phyloP scores from a whole-genome alignment of 2,797 vertebrate species.

The Gastrophryne carolinensis region DNA sequence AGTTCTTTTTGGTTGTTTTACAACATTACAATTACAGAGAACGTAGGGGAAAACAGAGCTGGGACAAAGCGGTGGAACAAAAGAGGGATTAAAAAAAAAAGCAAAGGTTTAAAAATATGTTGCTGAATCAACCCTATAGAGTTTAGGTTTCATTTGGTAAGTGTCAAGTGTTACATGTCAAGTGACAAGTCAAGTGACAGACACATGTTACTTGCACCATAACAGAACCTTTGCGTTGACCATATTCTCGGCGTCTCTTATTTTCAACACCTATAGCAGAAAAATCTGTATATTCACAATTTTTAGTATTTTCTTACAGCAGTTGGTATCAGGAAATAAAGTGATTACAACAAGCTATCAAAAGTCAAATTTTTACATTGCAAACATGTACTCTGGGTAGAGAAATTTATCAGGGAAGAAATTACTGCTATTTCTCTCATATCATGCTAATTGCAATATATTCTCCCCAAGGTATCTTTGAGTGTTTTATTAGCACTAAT shows the following conservation, averaged over 20 bases:
- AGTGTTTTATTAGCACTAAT: slow-evolving; percentile 53
- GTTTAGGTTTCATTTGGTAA: not conserved
- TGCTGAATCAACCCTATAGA: too few relatives aligned
- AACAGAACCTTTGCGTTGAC: too few relatives aligned
- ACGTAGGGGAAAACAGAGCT: too few relatives aligned
- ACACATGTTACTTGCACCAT: too few relatives aligned
- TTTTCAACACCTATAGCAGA: not conserved
- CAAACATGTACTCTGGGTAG: slow-evolving; percentile 43
- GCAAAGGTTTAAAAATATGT: too few relatives aligned
- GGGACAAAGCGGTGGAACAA: too few relatives aligned
- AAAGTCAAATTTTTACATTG: slow-evolving; percentile 41
- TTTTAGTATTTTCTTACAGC: slow-evolving; percentile 27
- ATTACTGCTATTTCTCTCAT: slow-evolving; percentile 48
- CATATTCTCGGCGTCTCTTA: too few relatives aligned
- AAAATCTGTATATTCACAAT: not conserved
- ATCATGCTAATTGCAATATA: slow-evolving; percentile 52
- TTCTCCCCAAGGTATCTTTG: slow-evolving; percentile 46
- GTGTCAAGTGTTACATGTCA: not conserved
- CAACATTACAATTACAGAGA: too few relatives aligned
- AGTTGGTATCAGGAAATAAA: slow-evolving; percentile 14
- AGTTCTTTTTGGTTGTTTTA: too few relatives aligned
- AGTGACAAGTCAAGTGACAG: too few relatives aligned
- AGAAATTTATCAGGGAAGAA: slow-evolving; percentile 45
- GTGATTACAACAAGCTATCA: slow-evolving; percentile 13
- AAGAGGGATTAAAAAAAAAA: too few relatives aligned